A percentile compares a stretch with the other conserved stretches of the same genome.
Conservation (phyloP, 2,888 invertebrate species). For the Dryomyza anilis region DNA sequence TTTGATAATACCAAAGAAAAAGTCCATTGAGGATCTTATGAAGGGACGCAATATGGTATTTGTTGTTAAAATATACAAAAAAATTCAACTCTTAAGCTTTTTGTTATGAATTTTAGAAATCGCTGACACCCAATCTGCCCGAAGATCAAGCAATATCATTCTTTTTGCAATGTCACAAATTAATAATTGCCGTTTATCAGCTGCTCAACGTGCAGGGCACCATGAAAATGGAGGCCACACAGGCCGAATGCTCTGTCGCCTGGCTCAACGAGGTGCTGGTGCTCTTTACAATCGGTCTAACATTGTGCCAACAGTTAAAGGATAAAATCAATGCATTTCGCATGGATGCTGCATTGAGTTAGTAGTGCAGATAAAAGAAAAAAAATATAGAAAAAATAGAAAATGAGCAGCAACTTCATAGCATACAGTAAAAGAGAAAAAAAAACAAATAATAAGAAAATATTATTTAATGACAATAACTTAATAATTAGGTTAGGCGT, state of each 20-base stretch:
- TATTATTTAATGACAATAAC: too few species aligned
- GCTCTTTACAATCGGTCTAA: conserved; percentile 84
- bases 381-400: not conserved
- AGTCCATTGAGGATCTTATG: conserved; percentile 91
- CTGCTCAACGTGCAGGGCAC: conserved; percentile 80
- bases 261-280: conserved; percentile 93
- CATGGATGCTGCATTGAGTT: conserved; percentile 36
- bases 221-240: conserved; percentile 84
- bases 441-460: too few species aligned
- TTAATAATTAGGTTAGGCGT: too few species aligned
- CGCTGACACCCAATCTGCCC: conserved; percentile 86
- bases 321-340: conserved; percentile 75
- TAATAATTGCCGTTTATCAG: conserved; percentile 92
- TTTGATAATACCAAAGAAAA: conserved; percentile 88
- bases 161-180: conserved; percentile 92
- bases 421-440: too few species aligned
- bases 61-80: conserved; percentile 37
- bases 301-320: conserved; percentile 90
- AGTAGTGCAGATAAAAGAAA: conserved; percentile 28
- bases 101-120: conserved; percentile 73
- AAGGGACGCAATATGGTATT: conserved; percentile 92
- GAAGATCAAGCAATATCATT: conserved; percentile 94
- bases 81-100: not conserved
- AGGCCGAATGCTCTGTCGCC: conserved; percentile 90
- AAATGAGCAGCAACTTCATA: not conserved